phyloP scores from a whole-genome alignment of 2,797 vertebrate species.

The Lepilemur septentrionalis region DNA sequence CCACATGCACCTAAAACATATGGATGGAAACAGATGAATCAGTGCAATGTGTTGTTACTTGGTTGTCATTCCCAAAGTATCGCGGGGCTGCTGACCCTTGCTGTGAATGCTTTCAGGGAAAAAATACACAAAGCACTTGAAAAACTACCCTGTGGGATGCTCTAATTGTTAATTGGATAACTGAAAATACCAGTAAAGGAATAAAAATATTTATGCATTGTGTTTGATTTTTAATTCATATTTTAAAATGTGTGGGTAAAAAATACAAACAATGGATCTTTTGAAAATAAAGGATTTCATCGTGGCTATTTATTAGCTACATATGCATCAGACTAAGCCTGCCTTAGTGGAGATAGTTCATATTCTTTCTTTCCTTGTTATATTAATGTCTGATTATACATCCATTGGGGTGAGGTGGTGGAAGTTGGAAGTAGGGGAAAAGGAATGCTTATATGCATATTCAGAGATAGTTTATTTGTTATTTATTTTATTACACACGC shows the following conservation, averaged over 20 bases:
- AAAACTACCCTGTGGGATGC: slow-evolving; percentile 25
- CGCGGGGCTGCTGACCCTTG: slow-evolving; percentile 4
- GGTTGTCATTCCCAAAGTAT: slow-evolving; percentile 37
- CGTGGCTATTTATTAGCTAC: neutral
- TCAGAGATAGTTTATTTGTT: neutral
- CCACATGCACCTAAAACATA: neutral
- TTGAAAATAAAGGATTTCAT: slow-evolving; percentile 43
- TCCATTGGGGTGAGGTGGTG: neutral
- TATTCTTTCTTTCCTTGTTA: slow-evolving; percentile 11
- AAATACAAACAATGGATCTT: neutral
- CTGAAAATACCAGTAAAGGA: slow-evolving; percentile 36
- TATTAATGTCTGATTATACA: slow-evolving; percentile 41
- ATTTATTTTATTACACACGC: slow-evolving; percentile 16
- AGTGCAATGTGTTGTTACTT: neutral
- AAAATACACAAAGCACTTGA: slow-evolving; percentile 44
- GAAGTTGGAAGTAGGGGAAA: neutral
- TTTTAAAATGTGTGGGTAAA: slow-evolving; percentile 41
- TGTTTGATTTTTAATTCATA: slow-evolving; percentile 63
- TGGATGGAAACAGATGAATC: neutral
- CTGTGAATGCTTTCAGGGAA: slow-evolving; percentile 38
- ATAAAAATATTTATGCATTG: slow-evolving; percentile 63
- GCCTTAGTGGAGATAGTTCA: neutral
- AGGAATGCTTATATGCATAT: neutral
- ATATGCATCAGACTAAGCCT: neutral
- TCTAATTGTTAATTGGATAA: slow-evolving; percentile 41